Evolutionary conservation across 2,888 invertebrate species (phyloP).

Genomic region (Lottia gigantea): DNA sequence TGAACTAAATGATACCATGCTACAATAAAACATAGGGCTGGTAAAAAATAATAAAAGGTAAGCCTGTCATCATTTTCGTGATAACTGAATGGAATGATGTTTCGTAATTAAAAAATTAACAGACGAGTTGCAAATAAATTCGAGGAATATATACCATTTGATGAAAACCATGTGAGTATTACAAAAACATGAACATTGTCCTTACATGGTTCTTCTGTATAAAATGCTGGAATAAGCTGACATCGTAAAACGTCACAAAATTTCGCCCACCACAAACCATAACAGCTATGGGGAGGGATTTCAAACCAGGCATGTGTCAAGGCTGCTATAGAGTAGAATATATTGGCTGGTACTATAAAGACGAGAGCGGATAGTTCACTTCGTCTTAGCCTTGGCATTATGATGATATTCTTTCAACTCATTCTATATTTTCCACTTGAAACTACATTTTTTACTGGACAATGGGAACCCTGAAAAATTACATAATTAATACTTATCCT

Average conservation of each 20-base stretch:
- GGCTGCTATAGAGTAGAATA: conserved; percentile 43
- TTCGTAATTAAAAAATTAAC: too few relatives aligned
- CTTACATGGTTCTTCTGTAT: conserved; percentile 53
- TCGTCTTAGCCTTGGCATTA: conserved; percentile 4
- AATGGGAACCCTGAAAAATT: too few relatives aligned
- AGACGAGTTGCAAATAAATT: too few relatives aligned
- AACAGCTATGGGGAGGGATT: conserved; percentile 48
- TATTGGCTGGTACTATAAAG: conserved; percentile 44
- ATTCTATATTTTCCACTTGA: neutral
- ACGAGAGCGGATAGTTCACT: conserved; percentile 23
- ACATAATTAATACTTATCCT: too few relatives aligned
- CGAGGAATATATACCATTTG: too few relatives aligned
- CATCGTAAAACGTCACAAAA: conserved; percentile 50
- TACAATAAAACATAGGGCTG: conserved; percentile 22
- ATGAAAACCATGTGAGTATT: too few relatives aligned
- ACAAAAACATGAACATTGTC: neutral
- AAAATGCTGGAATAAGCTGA: conserved; percentile 51
- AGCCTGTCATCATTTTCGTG: neutral
- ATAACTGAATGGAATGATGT: neutral
- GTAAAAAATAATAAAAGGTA: too few relatives aligned
- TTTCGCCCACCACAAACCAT: conserved; percentile 51
- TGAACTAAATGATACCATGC: conserved; percentile 43
- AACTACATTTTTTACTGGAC: neutral
- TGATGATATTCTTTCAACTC: neutral
- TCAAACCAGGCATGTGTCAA: conserved; percentile 50